phyloP scores from a whole-genome alignment of 1,140 invertebrate species.

The Bombus turneri region DNA sequence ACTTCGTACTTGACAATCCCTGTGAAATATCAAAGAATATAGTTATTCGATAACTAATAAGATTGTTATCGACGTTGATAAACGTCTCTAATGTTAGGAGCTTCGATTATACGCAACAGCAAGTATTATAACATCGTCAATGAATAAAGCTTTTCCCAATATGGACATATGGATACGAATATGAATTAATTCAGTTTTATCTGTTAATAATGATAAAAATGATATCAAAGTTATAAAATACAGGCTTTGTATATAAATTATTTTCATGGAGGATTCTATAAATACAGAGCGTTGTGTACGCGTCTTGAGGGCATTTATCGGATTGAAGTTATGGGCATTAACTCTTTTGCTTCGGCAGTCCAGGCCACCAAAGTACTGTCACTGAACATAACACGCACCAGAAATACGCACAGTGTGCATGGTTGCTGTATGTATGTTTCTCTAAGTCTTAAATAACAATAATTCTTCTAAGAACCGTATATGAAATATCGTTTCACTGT shows the following conservation, averaged over 20 bases:
- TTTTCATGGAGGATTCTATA: not conserved
- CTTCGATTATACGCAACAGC: not conserved
- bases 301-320: too few relatives aligned
- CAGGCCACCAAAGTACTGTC: too few relatives aligned
- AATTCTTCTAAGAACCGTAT: too few relatives aligned
- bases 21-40: not conserved
- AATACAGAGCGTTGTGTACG: not conserved
- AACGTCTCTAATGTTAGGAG: not conserved
- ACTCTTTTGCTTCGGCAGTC: too few relatives aligned
- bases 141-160: not conserved
- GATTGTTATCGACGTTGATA: not conserved
- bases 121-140: not conserved
- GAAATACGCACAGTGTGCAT: too few relatives aligned
- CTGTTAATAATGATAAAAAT: not conserved
- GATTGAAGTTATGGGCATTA: not conserved
- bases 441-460: too few relatives aligned
- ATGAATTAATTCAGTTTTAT: not conserved
- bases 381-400: too few relatives aligned
- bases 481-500: too few relatives aligned
- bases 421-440: too few relatives aligned
- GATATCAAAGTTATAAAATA: not conserved
- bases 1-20: too few relatives aligned
- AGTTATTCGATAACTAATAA: not conserved
- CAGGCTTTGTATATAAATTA: not conserved
- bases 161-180: not conserved